Evolutionary conservation across 2,113 vertebrate species (phyloP), one percentile per base, ranked within the genome.

Genomic region (Eonycteris spelaea): DNA sequence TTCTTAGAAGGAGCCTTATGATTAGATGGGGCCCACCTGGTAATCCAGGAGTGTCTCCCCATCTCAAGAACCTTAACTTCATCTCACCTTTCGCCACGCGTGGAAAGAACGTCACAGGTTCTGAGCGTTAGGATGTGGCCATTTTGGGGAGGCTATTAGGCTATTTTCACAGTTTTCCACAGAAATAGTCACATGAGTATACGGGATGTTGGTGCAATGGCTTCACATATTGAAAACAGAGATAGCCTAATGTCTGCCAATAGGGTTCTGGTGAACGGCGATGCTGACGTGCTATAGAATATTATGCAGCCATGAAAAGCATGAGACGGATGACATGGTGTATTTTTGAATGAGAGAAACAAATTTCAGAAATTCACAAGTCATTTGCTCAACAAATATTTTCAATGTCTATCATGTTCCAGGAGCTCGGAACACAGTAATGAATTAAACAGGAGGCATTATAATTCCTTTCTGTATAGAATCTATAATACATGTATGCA

Each of bases 311-410:
- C 48, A 14, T 43, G n/a, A 15, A 71, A 68, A 40, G 48, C 53
- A 77, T 13, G 74, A 67, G 30, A 55, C 38, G n/a, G 53, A 70
- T 8, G 38, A 51, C 18, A 0, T 38, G 24, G 14, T 35, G 35
- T 28, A 51, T 28, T 65, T 92, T 21, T 84, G n/a, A 89, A 40
- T 11, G 68, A 89, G n/a, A 71, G 11, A 51, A 45, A 61, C n/a
- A 67, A 33, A 55, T 79, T 45, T 87, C 57, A 91, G 51, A 94
- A 96, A 84, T 68, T 83, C 30, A 43, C 45, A 57, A 80, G 40
- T 87, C 30, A 78, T 16, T 78, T 74, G 19, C 79, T 86, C 22
- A 30, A 57, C 40, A 73, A 61, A n/a, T 74, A 74, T 55, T n/a
- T 68, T 80, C 40, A 53, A 22, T 38, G 67, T 7, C 48, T 35